Base-by-base conservation (phyloP, 2,888 invertebrate species). In the Diarsia rubi region DNA sequence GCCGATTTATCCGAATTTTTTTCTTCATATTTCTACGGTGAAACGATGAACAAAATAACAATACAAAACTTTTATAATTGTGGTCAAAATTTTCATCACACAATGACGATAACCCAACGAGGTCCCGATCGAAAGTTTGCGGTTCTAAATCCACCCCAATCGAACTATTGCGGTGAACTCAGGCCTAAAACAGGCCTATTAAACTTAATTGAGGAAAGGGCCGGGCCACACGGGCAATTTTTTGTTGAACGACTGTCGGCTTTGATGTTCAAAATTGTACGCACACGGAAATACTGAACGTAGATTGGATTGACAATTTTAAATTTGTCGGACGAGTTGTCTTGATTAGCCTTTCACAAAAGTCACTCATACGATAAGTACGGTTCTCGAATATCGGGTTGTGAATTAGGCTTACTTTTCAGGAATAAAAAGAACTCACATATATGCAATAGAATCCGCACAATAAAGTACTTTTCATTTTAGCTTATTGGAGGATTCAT, bases 101-200 rank as follows among this genome's bases (percentile, higher is more conserved):
- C 63, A 75, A 68, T 72, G 63, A 77, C 63, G 67, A 67, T 59
- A 54, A 47, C 45, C 62, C 52, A 14, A 27, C 24, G 24, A 47
- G 45, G 59, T 52, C 54, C 54, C 66, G 12, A 78, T 78, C 64
- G 70, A 76, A 82, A 76, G 54, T 78, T 81, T 73, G 82, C 63
- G 83, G 83, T 81, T 66, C 57, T 16, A 63, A 68, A 75, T 69
- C 63, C 63, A 60, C 62, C 73, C 66, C 65, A 49, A 83, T 83
- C 63, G 75, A 78, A 78, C 81, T 78, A 78, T 68, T 83, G 81
- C 54, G 83, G 83, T 69, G 8, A 31, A 75, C 69, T 24, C 27
- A 49, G 8, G 66, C 74, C 69, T 68, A 75, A 80, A 78, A 78
- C 62, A 71, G 62, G 59, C 37, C 63, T 63, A 73, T 83, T 81